Evolutionary conservation across 2,888 invertebrate genomes (phyloP).

Genomic region (Clostera curtula): DNA sequence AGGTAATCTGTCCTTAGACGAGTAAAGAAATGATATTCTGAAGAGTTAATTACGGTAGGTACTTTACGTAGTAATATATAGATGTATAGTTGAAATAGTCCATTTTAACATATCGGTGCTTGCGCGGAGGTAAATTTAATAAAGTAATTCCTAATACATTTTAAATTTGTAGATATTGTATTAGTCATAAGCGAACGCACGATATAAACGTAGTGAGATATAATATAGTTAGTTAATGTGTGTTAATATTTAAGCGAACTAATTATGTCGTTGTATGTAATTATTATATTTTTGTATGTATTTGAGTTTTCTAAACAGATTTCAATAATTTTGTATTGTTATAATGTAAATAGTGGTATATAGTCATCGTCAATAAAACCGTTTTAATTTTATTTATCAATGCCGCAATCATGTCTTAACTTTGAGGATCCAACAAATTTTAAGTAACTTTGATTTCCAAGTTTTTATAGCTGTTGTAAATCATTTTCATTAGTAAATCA

Average conservation of each 20-base stretch:
- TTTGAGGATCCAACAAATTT: no score
- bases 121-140: slow-evolving; percentile 47
- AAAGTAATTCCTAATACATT: slow-evolving; percentile 50
- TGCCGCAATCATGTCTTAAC: no score
- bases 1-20: slow-evolving; percentile 56
- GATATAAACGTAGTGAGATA: slow-evolving; percentile 36
- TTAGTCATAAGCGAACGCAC: slow-evolving; percentile 26
- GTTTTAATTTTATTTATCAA: no score
- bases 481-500: no score
- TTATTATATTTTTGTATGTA: no score
- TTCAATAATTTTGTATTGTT: no score
- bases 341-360: no score
- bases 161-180: slow-evolving; percentile 33
- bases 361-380: no score
- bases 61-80: slow-evolving; percentile 27
- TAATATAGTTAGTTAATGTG: slow-evolving; percentile 21
- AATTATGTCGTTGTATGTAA: slow-evolving; percentile 11
- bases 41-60: slow-evolving; percentile 40
- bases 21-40: slow-evolving; percentile 57
- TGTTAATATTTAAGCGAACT: slow-evolving; percentile 14
- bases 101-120: slow-evolving; percentile 73
- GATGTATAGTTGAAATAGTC: slow-evolving; percentile 47
- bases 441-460: no score
- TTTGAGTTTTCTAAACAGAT: no score
- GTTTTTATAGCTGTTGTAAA: no score